Conservation (phyloP, 2,113 vertebrate genomes). For the Crypturellus undulatus region DNA sequence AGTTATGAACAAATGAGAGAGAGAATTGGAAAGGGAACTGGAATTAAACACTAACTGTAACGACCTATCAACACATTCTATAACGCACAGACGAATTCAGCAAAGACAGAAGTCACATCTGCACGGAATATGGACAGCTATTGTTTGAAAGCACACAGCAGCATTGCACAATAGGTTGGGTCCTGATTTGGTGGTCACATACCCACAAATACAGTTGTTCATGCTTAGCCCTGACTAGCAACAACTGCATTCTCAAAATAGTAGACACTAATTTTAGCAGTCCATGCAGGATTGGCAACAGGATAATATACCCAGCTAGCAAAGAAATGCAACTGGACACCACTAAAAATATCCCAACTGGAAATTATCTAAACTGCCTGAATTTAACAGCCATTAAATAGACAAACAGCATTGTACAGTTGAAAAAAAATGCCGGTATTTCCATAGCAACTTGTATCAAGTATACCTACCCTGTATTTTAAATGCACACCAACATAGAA, state of each 20-base stretch:
- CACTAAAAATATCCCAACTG: background rate
- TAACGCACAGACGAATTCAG: background rate
- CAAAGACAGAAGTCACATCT: background rate
- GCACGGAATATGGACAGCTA: background rate
- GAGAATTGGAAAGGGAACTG: slow-evolving; percentile 9
- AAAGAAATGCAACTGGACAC: background rate
- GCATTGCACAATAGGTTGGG: background rate
- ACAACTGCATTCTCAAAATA: slow-evolving; percentile 12
- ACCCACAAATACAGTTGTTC: background rate
- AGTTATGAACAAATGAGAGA: slow-evolving; percentile 23
- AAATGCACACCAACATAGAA: background rate
- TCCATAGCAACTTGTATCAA: background rate
- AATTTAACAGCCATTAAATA: background rate
- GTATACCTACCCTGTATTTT: background rate
- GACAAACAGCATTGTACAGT: background rate
- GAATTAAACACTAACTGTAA: background rate
- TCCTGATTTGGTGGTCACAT: accelerated
- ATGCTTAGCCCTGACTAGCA: background rate
- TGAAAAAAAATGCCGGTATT: background rate
- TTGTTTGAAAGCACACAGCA: slow-evolving; percentile 7
- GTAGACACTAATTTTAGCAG: background rate
- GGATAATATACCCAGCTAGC: background rate
- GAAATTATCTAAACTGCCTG: background rate
- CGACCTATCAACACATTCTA: slow-evolving; percentile 22
- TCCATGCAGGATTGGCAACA: background rate